Evolutionary conservation across 2,113 vertebrate species (phyloP).

Genomic region (Hepsetus odoe): DNA sequence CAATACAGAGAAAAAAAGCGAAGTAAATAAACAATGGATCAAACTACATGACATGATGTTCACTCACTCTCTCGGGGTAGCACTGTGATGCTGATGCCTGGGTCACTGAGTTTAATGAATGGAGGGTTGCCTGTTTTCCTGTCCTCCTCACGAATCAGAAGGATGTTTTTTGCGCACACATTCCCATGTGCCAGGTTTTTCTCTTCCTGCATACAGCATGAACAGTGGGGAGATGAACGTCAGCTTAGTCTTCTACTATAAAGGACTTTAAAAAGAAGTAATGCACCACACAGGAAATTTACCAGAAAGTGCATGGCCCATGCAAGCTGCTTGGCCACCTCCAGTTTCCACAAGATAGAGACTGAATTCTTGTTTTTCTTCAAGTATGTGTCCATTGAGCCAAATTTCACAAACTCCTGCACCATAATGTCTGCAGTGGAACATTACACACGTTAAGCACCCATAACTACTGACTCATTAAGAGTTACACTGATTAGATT

Average conservation of each 20-base stretch:
- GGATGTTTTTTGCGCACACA: conserved; percentile 94
- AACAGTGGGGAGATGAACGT: not conserved
- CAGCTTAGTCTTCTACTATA: not conserved
- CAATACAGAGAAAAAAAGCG: too few relatives aligned
- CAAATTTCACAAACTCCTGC: conserved; percentile 95
- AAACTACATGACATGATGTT: not conserved
- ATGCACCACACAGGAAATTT: conserved; percentile 56
- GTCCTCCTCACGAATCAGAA: conserved; percentile 95
- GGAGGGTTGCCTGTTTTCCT: conserved; percentile 87
- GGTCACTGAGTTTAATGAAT: conserved; percentile 97
- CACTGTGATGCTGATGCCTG: conserved; percentile 91
- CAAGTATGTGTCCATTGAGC: conserved; percentile 92
- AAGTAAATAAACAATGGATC: not conserved
- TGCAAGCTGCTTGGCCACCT: conserved; percentile 94
- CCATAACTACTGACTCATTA: not conserved
- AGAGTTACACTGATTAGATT: not conserved
- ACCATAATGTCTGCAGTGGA: conserved; percentile 90
- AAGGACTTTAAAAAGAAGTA: not conserved
- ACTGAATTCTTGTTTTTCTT: conserved; percentile 91
- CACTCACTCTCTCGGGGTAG: conserved; percentile 90
- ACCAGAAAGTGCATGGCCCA: conserved; percentile 98
- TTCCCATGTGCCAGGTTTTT: conserved; percentile 92
- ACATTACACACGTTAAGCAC: not conserved
- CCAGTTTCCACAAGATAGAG: conserved; percentile 95
- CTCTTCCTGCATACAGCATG: conserved; percentile 82